These are phyloP conservation scores for Hylomyscus alleni DNA, from an alignment of 2,797 vertebrate genomes.

Conservation along the genomic window DNA sequence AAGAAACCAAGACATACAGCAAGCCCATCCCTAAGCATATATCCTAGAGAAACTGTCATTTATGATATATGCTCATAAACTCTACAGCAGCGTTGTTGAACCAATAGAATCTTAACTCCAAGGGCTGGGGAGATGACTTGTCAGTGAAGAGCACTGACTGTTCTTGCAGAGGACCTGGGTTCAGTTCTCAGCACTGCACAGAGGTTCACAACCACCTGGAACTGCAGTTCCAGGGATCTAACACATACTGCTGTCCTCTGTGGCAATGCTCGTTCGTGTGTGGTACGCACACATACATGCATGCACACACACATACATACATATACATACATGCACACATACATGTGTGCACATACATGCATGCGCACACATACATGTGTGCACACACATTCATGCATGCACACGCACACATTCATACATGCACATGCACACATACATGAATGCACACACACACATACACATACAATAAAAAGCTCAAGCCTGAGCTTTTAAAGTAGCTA, in stretches of 20 bases:
- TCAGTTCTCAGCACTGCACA: neutral
- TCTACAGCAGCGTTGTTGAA: neutral
- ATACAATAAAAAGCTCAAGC: neutral
- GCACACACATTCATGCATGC: too few species aligned
- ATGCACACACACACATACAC: neutral
- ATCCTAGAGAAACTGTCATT: neutral
- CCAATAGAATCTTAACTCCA: neutral
- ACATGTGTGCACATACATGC: too few species aligned
- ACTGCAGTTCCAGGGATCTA: neutral
- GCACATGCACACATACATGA: too few species aligned
- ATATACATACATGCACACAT: neutral
- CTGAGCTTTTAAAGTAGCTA: neutral
- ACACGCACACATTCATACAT: too few species aligned
- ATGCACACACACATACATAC: too few species aligned
- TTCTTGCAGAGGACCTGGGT: neutral
- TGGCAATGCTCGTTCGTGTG: neutral
- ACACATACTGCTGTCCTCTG: neutral
- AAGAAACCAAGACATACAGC: neutral
- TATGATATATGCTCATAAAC: neutral
- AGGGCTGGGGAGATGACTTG: neutral
- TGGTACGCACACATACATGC: neutral
- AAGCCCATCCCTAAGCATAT: neutral
- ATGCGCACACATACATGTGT: too few species aligned
- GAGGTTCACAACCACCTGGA: neutral
- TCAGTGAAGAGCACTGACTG: neutral